Percentiles rank a stretch among this genome's conserved stretches.
Conservation (phyloP, 1,140 invertebrate species). For the Rhopalosiphum maidis region DNA sequence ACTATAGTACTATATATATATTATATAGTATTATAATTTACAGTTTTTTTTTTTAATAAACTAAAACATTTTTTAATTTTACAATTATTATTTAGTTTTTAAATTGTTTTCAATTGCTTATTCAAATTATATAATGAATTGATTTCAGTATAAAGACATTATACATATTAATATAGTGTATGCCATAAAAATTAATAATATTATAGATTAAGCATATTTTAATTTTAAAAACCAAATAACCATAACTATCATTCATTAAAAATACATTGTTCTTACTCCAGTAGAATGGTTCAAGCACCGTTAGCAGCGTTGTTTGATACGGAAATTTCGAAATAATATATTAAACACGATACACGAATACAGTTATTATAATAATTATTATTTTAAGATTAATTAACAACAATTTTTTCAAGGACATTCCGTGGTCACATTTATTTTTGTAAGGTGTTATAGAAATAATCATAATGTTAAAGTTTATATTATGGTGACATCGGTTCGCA, state of each 20-base stretch:
- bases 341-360: background rate
- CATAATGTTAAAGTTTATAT: background rate
- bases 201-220: background rate
- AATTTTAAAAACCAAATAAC: background rate
- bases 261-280: background rate
- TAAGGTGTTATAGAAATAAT: background rate
- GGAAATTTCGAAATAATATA: conserved; percentile 35
- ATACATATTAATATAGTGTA: background rate
- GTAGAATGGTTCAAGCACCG: background rate
- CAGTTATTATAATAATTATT: background rate
- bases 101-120: background rate
- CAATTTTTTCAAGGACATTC: background rate
- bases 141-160: background rate
- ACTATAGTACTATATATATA: background rate
- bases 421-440: background rate
- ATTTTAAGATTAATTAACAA: conserved; percentile 1
- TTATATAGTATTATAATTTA: background rate
- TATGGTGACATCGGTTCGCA: background rate
- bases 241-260: background rate
- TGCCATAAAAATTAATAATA: background rate
- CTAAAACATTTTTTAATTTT: background rate
- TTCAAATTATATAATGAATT: background rate
- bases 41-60: background rate
- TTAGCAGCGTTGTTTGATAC: background rate
- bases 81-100: background rate